These are phyloP conservation scores for Ephydatia muelleri DNA, from an alignment of 37 sponge, comb jelly and placozoan species.

Conservation along the genomic window DNA sequence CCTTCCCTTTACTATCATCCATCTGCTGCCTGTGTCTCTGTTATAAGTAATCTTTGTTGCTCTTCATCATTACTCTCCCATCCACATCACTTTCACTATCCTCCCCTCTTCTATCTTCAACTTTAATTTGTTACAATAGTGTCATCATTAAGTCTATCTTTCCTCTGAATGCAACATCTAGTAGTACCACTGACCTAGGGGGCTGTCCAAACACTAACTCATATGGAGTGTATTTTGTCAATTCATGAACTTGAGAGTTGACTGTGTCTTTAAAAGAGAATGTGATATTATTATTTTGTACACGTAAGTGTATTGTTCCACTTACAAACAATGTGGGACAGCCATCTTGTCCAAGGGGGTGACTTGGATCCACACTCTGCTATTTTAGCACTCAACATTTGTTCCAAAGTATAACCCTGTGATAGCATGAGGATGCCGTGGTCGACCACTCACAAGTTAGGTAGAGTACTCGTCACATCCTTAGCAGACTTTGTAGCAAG, in stretches of 20 bases:
- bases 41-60: neutral
- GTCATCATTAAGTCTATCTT: too few species aligned
- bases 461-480: conserved; percentile 10
- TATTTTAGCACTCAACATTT: conserved; percentile 19
- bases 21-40: too few species aligned
- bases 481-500: neutral
- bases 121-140: neutral
- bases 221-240: conserved; percentile 46
- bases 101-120: too few species aligned
- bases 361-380: neutral
- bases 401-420: conserved; percentile 17
- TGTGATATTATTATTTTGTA: neutral
- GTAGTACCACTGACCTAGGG: conserved; percentile 33
- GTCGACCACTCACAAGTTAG: conserved; percentile 35
- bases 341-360: neutral
- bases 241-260: conserved; percentile 51
- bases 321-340: neutral
- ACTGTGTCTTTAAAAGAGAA: conserved; percentile 26
- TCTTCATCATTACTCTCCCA: neutral
- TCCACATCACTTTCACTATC: neutral
- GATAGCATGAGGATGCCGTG: conserved; percentile 34
- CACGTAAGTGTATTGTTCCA: neutral
- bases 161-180: conserved; percentile 14
- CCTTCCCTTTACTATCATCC: neutral
- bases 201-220: conserved; percentile 55